Percentiles rank a stretch among this genome's conserved stretches.
Conservation (phyloP, 2,888 invertebrate genomes). For the Phaedon cochleariae region DNA sequence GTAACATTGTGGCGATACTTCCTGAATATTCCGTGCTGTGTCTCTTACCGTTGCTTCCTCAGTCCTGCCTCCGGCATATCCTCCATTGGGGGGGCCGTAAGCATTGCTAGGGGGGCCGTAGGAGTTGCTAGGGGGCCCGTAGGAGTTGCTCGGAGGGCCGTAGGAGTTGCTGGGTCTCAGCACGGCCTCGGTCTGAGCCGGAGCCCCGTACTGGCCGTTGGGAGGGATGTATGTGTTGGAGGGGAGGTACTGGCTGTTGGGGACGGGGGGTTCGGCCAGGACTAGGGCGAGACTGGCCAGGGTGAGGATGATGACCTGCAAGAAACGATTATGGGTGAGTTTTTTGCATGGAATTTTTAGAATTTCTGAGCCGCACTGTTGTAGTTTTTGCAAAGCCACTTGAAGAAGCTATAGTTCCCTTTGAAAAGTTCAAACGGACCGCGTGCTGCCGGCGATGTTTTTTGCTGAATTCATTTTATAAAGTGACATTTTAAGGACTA, state of each 20-base stretch:
- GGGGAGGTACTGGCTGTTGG: constrained; percentile 56
- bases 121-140: constrained; percentile 40
- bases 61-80: constrained; percentile 44
- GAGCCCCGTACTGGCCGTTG: constrained; percentile 50
- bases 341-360: background rate
- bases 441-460: too few species aligned
- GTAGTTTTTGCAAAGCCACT: too few species aligned
- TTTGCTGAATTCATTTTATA: too few species aligned
- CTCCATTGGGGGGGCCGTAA: constrained; percentile 41
- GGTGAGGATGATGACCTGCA: constrained; percentile 48
- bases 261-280: constrained; percentile 59
- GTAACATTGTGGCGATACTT: too few species aligned
- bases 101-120: constrained; percentile 42
- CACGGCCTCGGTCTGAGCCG: constrained; percentile 40
- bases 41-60: constrained; percentile 57
- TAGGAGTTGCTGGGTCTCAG: constrained; percentile 43
- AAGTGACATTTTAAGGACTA: too few species aligned
- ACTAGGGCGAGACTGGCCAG: constrained; percentile 49
- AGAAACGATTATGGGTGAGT: background rate
- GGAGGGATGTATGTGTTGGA: constrained; percentile 50
- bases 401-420: too few species aligned
- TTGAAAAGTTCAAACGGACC: too few species aligned
- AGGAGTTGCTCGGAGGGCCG: constrained; percentile 43
- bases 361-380: too few species aligned
- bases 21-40: too few species aligned